Evolutionary conservation across 2,797 vertebrate species (phyloP).

Genomic region (Pygocentrus nattereri): DNA sequence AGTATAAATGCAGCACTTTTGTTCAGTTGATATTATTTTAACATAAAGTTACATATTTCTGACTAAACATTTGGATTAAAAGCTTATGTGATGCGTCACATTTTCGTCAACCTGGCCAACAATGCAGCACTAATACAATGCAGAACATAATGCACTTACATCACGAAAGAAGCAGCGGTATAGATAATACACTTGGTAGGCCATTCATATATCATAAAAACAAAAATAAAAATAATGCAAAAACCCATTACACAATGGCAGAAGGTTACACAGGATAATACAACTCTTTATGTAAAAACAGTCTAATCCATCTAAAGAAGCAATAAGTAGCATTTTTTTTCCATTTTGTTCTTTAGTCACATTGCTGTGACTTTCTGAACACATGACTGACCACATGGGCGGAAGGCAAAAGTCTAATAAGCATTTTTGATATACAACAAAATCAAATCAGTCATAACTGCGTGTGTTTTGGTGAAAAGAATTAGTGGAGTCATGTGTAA

Average conservation of each 20-base stretch:
- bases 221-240: conserved; percentile 74
- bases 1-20: neutral
- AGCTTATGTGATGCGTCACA: neutral
- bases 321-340: conserved; percentile 24
- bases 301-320: conserved; percentile 15
- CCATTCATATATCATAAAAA: conserved; percentile 67
- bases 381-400: neutral
- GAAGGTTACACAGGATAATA: conserved; percentile 69
- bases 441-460: no score
- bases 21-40: neutral
- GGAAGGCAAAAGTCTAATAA: neutral
- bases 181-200: conserved; percentile 53
- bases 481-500: no score
- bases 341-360: no score
- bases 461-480: no score
- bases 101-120: neutral
- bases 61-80: neutral
- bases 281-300: conserved; percentile 29
- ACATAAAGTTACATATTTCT: neutral
- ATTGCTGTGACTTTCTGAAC: no score
- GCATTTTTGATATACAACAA: neutral
- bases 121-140: conserved; percentile 41
- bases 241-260: conserved; percentile 75
- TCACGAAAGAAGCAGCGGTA: conserved; percentile 40
- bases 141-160: conserved; percentile 53